Evolutionary conservation across 2,888 invertebrate genomes (phyloP), one percentile per base, ranked within the genome.

Genomic region (Papilio elwesi): DNA sequence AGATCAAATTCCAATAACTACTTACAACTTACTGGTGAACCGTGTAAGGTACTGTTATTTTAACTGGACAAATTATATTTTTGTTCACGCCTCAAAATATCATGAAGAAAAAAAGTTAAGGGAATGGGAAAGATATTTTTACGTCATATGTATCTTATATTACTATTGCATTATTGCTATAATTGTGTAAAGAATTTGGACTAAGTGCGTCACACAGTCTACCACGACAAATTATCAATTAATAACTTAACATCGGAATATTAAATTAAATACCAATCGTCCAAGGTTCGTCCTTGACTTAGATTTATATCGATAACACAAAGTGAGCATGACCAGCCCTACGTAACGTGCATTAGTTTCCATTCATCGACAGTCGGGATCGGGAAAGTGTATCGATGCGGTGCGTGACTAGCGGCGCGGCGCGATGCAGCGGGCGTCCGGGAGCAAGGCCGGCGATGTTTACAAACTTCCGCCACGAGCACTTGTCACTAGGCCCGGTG

Each of bases 361-460:
- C 87, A 89, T 89, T 89, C 87, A 89, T 85, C 82, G 78, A 84
- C 83, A 79, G 82, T 80, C 78, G 79, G 75, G 82, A 82, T 81
- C 81, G 82, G 86, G 87, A 85, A 85, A 87, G 85, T 86, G 80
- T 86, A 84, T 86, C 82, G 85, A 80, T 83, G 79, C 84, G 82
- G 86, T 87, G 89, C 89, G 90, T 87, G 90, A 87, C 86, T 83
- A 76, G 66, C 57, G 70, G 13, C 11, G 70, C 52, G 78, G 78
- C 74, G 77, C 80, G 59, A 38, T 85, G 87, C 86, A 78, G 80
- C 77, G 79, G 78, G 80, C 81, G 82, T 80, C 83, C 86, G 85
- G 91, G 91, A 89, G 87, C 92, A 89, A 91, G 92, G 93, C 90
- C 92, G 90, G 75, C 85, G 79, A 79, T 93, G 93, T 93, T 93